A percentile compares a stretch with the other conserved stretches of the same genome.
Evolutionary conservation across 2,797 vertebrate species (phyloP).

Genomic region (Thripadectes ignobilis): DNA sequence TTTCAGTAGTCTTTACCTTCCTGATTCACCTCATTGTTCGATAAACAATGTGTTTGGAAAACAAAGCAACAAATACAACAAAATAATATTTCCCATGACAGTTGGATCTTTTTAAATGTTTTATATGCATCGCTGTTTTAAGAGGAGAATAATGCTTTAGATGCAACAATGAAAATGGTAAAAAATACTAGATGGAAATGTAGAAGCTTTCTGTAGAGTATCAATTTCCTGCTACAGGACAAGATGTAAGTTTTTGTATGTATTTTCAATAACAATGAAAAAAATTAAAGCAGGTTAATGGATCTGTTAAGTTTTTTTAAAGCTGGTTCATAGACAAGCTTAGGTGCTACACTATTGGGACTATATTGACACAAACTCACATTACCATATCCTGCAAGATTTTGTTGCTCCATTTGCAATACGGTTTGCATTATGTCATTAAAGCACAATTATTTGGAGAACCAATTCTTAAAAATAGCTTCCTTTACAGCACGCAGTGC

Average conservation of each 20-base stretch:
- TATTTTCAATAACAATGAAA: background rate
- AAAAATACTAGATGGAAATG: background rate
- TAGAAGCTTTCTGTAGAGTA: background rate
- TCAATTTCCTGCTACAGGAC: background rate
- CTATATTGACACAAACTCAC: background rate
- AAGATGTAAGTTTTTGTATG: background rate
- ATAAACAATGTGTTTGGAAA: background rate
- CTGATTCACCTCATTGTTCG: background rate
- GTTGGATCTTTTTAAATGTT: background rate
- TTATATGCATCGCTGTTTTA: background rate
- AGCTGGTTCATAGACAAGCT: background rate
- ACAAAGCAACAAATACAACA: background rate
- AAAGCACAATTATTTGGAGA: background rate
- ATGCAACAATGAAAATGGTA: background rate
- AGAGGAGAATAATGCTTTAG: background rate
- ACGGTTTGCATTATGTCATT: background rate
- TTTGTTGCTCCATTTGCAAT: background rate
- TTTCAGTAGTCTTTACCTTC: background rate
- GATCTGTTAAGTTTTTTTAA: accelerated
- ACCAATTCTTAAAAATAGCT: background rate
- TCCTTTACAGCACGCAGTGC: background rate
- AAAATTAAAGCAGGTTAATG: background rate
- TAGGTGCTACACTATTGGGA: background rate
- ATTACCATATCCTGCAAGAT: background rate
- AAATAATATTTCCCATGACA: background rate